Conservation (phyloP, 2,888 invertebrate genomes). For the Cryptocephalus primarius region DNA sequence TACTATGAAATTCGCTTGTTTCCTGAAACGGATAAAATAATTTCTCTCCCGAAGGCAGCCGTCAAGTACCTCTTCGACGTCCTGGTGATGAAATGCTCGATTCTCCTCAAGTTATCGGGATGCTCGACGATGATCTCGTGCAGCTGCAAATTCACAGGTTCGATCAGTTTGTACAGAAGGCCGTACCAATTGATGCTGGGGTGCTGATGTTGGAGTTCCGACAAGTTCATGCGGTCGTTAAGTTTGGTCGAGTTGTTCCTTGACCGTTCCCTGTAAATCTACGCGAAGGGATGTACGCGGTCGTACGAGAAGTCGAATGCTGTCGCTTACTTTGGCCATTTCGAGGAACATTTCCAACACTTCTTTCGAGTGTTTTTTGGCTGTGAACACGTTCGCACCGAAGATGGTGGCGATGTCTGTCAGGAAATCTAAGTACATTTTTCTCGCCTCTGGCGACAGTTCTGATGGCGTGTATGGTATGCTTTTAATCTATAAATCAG, state of each 20-base stretch:
- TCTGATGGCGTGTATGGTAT: slow-evolving; percentile 17
- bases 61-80: slow-evolving; percentile 26
- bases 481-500: slow-evolving; percentile 18
- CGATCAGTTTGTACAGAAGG: slow-evolving; percentile 13
- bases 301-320: too few species aligned
- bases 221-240: slow-evolving; percentile 24
- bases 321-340: slow-evolving; percentile 24
- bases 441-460: slow-evolving; percentile 19
- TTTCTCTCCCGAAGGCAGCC: neutral
- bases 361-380: slow-evolving; percentile 24
- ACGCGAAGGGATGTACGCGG: too few species aligned
- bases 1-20: slow-evolving; percentile 30
- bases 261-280: slow-evolving; percentile 22
- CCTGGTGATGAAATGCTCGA: slow-evolving; percentile 22
- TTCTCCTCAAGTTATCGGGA: slow-evolving; percentile 24
- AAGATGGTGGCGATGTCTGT: slow-evolving; percentile 26
- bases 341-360: slow-evolving; percentile 26
- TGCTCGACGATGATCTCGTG: slow-evolving; percentile 27
- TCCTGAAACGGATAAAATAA: slow-evolving; percentile 16
- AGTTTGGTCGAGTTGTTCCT: slow-evolving; percentile 14
- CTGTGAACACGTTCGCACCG: slow-evolving; percentile 20
- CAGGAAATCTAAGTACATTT: slow-evolving; percentile 25
- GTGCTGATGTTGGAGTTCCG: slow-evolving; percentile 40
- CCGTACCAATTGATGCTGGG: slow-evolving; percentile 29
- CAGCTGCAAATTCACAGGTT: slow-evolving; percentile 21